Evolutionary conservation across 2,797 vertebrate genomes (phyloP).

Genomic region (Tangara arthus): DNA sequence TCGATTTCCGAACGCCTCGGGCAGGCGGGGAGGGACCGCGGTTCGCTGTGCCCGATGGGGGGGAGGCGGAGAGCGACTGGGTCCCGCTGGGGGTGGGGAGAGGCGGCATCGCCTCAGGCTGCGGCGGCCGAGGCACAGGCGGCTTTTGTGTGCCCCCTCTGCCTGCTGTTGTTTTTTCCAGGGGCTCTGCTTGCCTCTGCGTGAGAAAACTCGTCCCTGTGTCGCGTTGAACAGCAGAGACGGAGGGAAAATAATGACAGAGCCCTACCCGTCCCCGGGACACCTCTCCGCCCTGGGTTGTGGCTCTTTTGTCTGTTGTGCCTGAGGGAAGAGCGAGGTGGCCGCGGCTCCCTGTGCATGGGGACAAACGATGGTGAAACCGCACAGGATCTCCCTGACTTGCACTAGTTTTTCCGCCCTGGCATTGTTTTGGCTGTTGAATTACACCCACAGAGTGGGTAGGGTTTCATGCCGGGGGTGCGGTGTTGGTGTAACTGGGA

Average conservation of each 20-base stretch:
- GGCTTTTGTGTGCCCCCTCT: constrained; percentile 1
- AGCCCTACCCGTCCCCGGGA: neutral
- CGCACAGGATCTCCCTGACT: neutral
- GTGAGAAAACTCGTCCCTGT: neutral
- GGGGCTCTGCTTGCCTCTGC: neutral
- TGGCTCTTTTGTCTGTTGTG: constrained; percentile 35
- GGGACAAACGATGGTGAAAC: neutral
- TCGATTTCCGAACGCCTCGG: neutral
- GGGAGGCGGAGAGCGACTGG: neutral
- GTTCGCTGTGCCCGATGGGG: neutral
- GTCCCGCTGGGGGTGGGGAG: neutral
- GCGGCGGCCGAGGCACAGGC: neutral
- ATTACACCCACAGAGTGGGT: neutral
- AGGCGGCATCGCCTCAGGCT: neutral
- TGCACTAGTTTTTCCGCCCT: neutral
- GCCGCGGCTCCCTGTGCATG: neutral
- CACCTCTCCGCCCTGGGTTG: neutral
- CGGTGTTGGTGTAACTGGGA: neutral
- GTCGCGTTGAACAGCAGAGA: neutral
- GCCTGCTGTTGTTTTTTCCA: neutral
- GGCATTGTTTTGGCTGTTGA: neutral
- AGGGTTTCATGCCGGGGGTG: neutral
- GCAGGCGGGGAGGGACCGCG: neutral
- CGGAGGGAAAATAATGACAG: too few relatives aligned
- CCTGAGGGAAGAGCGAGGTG: neutral